These are phyloP conservation scores for Sycophila texana DNA, from an alignment of 2,888 invertebrate genomes.

Conservation along the genomic window DNA sequence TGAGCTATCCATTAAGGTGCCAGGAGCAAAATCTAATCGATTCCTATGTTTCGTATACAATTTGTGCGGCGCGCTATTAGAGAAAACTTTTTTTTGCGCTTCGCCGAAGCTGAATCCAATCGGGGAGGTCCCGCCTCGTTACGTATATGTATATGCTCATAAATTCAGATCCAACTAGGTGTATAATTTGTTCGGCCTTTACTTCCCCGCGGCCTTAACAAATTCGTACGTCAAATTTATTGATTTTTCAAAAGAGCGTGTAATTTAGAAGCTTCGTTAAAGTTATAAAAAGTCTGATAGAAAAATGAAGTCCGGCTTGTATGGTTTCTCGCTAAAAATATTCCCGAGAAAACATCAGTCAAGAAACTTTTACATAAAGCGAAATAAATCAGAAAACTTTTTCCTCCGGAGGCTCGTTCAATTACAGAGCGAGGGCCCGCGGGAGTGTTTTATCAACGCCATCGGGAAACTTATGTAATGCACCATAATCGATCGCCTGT, in stretches of 20 bases:
- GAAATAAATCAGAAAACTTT: slow-evolving; percentile 19
- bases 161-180: slow-evolving; percentile 33
- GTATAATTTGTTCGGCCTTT: neutral
- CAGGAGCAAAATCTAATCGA: slow-evolving; percentile 38
- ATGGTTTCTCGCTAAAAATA: too few species aligned
- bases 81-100: neutral
- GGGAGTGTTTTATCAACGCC: neutral
- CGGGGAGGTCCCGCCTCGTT: slow-evolving; percentile 46
- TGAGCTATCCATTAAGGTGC: slow-evolving; percentile 35
- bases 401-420: neutral
- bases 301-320: too few species aligned
- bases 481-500: slow-evolving; percentile 18
- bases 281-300: too few species aligned
- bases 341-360: too few species aligned
- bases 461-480: slow-evolving; percentile 20
- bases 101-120: slow-evolving; percentile 14
- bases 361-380: neutral
- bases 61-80: slow-evolving; percentile 12
- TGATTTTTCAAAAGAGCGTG: too few species aligned
- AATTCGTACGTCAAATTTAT: neutral
- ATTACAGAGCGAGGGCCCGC: neutral
- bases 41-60: slow-evolving; percentile 39
- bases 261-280: too few species aligned
- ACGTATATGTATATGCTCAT: slow-evolving; percentile 22
- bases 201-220: neutral